Percentiles rank a stretch among this genome's conserved stretches.
phyloP scores from a whole-genome alignment of 2,113 vertebrate genomes.

The Micromys minutus region DNA sequence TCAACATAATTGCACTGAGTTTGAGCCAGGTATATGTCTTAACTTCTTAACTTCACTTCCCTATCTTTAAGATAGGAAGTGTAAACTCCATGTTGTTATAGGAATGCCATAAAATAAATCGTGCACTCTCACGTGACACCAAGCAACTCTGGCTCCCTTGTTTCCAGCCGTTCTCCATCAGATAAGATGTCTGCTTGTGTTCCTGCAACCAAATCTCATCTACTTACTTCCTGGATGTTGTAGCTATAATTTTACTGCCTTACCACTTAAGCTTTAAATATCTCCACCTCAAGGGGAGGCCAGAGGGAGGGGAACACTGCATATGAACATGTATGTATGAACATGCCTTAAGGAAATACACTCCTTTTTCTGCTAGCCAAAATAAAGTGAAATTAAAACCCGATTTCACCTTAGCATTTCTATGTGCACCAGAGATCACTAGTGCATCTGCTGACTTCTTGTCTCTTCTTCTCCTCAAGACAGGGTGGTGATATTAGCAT shows the following conservation, averaged over 20 bases:
- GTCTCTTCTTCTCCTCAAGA: neutral
- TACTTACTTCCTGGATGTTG: neutral
- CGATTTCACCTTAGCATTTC: neutral
- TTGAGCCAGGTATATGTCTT: neutral
- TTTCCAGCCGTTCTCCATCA: neutral
- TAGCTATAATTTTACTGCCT: neutral
- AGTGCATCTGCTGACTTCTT: neutral
- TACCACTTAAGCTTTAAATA: neutral
- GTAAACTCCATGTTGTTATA: neutral
- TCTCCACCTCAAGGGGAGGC: too few relatives aligned
- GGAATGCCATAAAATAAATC: neutral
- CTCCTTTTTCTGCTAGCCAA: neutral
- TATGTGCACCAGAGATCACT: neutral
- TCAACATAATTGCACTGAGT: neutral
- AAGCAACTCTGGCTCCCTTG: neutral
- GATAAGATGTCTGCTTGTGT: neutral
- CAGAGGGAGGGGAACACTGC: neutral
- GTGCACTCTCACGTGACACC: neutral
- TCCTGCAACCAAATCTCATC: neutral
- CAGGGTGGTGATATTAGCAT: conserved; percentile 6
- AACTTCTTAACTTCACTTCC: neutral
- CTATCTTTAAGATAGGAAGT: neutral
- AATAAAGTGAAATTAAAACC: neutral
- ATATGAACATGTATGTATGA: neutral
- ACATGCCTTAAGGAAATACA: neutral